These are phyloP conservation scores for Pseudopodoces humilis DNA, from an alignment of 2,113 vertebrate species.

Conservation along the genomic window DNA sequence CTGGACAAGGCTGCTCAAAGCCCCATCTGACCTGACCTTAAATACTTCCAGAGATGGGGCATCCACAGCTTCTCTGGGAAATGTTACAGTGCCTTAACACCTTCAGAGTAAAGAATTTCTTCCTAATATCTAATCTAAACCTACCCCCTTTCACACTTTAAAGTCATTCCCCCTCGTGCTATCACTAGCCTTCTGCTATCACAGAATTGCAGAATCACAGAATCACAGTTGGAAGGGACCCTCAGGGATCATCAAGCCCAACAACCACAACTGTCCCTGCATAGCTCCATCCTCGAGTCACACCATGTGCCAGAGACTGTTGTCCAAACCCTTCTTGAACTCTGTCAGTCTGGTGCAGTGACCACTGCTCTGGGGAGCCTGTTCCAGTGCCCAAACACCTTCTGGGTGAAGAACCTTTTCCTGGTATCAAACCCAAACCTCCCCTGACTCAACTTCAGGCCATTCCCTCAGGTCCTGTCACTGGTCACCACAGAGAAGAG, in stretches of 20 bases:
- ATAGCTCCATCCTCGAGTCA: rapidly evolving
- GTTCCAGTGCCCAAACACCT: no score
- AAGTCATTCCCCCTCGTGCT: rapidly evolving
- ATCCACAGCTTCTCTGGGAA: background rate
- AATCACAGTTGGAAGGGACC: background rate
- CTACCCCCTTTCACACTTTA: background rate
- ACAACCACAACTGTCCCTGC: no score
- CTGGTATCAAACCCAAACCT: rapidly evolving
- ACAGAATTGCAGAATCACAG: background rate
- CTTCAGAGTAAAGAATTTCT: background rate
- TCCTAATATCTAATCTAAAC: background rate
- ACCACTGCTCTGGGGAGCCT: background rate
- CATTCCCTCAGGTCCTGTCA: rapidly evolving
- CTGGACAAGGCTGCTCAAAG: background rate
- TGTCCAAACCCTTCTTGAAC: rapidly evolving
- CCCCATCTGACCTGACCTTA: background rate
- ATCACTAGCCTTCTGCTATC: background rate
- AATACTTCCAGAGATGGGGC: rapidly evolving
- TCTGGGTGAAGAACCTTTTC: background rate
- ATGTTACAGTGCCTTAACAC: background rate
- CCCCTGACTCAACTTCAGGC: rapidly evolving
- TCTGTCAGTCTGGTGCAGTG: background rate
- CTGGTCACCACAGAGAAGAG: background rate
- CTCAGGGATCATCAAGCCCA: background rate
- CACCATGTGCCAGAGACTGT: rapidly evolving